Conservation (phyloP, 2,113 vertebrate species). For the Neoarius graeffei region DNA sequence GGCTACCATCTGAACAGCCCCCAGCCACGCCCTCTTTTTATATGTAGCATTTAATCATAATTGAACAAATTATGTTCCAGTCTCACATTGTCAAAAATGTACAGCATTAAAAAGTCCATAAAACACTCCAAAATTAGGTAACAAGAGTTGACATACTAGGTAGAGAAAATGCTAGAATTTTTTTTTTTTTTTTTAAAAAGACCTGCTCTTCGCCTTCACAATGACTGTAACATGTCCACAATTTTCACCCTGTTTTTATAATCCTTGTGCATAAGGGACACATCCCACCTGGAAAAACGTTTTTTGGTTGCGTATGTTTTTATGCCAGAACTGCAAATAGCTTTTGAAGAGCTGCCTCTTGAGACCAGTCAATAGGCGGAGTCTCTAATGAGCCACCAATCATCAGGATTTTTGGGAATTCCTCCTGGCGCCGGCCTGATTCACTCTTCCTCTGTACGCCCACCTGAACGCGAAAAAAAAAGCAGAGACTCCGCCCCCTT, state of each 20-base stretch:
- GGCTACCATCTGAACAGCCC: no score
- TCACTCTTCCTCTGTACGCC: slow-evolving; percentile 47
- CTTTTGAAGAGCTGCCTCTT: not conserved
- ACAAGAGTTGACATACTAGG: not conserved
- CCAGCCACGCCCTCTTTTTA: no score
- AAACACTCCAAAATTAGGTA: not conserved
- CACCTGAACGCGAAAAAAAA: slow-evolving; percentile 42
- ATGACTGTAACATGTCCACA: not conserved
- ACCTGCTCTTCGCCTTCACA: not conserved
- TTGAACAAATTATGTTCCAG: not conserved
- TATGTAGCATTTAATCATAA: no score
- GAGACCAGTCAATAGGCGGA: slow-evolving; percentile 14
- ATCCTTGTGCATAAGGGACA: not conserved
- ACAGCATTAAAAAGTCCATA: not conserved
- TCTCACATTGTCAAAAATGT: not conserved
- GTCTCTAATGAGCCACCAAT: slow-evolving; percentile 32
- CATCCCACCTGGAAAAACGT: not conserved
- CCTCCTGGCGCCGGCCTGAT: slow-evolving; percentile 39
- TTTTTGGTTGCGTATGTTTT: not conserved
- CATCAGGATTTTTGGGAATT: slow-evolving; percentile 50
- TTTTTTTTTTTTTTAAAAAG: not conserved
- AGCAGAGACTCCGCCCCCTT: slow-evolving; percentile 35
- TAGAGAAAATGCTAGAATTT: not conserved
- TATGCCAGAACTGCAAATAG: not conserved
- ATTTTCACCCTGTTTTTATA: not conserved